Percentiles rank a stretch among this genome's conserved stretches.
Conservation (phyloP, 2,888 invertebrate genomes). For the Aphidoletes aphidimyza region DNA sequence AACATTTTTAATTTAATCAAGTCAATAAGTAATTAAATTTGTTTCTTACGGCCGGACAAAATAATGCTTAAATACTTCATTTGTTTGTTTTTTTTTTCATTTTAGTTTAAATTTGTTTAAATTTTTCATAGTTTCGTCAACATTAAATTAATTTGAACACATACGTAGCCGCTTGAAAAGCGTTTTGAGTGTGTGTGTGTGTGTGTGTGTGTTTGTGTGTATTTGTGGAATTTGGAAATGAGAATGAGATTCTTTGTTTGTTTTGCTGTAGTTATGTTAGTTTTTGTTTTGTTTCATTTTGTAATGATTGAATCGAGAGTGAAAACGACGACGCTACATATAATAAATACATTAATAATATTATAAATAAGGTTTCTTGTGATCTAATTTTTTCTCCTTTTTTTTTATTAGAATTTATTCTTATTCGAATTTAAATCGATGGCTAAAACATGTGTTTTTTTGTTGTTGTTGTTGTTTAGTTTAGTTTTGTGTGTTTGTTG, state of each 20-base stretch:
- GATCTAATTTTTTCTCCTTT: slow-evolving; percentile 3
- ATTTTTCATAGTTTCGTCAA: too few species aligned
- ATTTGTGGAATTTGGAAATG: neutral
- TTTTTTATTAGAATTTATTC: slow-evolving; percentile 36
- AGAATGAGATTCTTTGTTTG: neutral
- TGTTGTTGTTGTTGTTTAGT: neutral
- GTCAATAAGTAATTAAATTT: neutral
- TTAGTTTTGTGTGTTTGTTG: neutral
- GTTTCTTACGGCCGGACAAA: slow-evolving; percentile 54
- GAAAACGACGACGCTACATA: slow-evolving; percentile 49
- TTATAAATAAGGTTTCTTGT: slow-evolving; percentile 53
- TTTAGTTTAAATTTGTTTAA: too few species aligned
- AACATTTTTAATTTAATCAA: neutral
- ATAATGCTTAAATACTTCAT: slow-evolving; percentile 47
- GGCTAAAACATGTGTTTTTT: slow-evolving; percentile 27
- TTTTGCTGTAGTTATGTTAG: neutral
- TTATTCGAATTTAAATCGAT: slow-evolving; percentile 51
- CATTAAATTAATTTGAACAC: slow-evolving; percentile 51
- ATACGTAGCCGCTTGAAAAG: slow-evolving; percentile 45
- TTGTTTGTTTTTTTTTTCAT: too few species aligned
- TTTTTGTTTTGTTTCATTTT: neutral
- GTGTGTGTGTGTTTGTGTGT: neutral
- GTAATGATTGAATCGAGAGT: slow-evolving; percentile 21
- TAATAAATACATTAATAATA: slow-evolving; percentile 51
- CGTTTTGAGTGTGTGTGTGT: neutral